Evolutionary conservation across 2,113 vertebrate genomes (phyloP), one percentile per base, ranked within the genome.

Genomic region (Stegastes partitus): DNA sequence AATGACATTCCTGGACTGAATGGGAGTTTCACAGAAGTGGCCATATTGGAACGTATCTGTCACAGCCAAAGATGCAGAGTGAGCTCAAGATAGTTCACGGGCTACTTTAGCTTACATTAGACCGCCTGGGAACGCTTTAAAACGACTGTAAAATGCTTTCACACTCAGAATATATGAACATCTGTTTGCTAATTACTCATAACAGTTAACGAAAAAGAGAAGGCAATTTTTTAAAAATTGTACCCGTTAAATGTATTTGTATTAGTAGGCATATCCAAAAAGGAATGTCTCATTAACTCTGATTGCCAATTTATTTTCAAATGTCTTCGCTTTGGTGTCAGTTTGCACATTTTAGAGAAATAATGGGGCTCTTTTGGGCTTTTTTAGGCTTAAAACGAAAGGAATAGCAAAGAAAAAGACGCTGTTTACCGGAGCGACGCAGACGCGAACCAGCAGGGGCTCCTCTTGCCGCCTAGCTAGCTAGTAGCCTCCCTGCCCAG

Each of bases 1-100:
- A 65, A 22, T 67, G 78, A 87, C 85, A 94, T 93, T 93, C 92
- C 91, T 91, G 47, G 31, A 73, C 62, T 71, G 67, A 83, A 93
- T 90, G 94, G 95, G 95, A 95, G 94, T 94, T 93, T 93, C 95
- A 92, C 94, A 95, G 94, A 95, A 94, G 96, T 91, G 90, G 96
- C 96, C 96, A 97, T 97, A 95, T 97, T 96, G 96, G 47, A 93
- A 94, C 93, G 90, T 90, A 93, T 93, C 90, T 88, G 95, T 81
- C 70, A 37, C 45, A 1, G 3, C 1, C 88, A 85, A 87, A 92
- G 88, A 91, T 45, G 23, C 10, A 15, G 49, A 1, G 0, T 12
- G 0, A 5, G 2, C 2, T 31, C 87, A 78, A 81, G 86, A 91
- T 77, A 81, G 6, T 67, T 80, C 51, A 2, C 4, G 15, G 6